Evolutionary conservation across 2,888 invertebrate genomes (phyloP).

Genomic region (Stomorhina lunata): DNA sequence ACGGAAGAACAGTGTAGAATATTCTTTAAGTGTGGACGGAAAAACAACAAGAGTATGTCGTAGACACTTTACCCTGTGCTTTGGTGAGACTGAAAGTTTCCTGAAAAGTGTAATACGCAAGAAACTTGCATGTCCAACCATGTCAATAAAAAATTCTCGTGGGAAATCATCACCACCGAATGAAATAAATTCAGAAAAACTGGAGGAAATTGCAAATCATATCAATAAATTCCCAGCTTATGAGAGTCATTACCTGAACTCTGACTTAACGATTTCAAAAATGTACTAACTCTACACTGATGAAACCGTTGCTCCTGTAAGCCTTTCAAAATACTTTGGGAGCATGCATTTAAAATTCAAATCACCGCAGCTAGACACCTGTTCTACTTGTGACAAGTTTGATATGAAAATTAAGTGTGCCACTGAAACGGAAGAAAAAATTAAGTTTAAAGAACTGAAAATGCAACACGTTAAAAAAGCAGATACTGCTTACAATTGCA

Average conservation of each 20-base stretch:
- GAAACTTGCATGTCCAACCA: conserved; percentile 24
- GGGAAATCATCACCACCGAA: conserved; percentile 34
- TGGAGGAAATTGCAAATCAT: conserved; percentile 39
- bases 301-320: conserved; percentile 41
- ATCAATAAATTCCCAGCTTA: conserved; percentile 52
- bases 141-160: conserved; percentile 35
- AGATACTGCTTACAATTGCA: conserved; percentile 57
- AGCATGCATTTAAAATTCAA: conserved; percentile 60
- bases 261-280: conserved; percentile 46
- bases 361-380: conserved; percentile 56
- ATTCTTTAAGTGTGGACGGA: conserved; percentile 38
- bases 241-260: conserved; percentile 59
- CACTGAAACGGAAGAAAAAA: conserved; percentile 44
- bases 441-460: conserved; percentile 45
- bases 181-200: conserved; percentile 31
- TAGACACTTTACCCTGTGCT: conserved; percentile 45
- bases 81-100: conserved; percentile 41
- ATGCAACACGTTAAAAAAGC: conserved; percentile 50
- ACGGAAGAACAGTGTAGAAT: conserved; percentile 27
- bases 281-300: conserved; percentile 62
- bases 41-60: conserved; percentile 33
- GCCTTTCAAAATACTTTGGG: conserved; percentile 32
- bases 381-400: conserved; percentile 48
- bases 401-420: conserved; percentile 60
- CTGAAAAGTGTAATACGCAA: conserved; percentile 27